Conservation (phyloP, 1,140 invertebrate genomes). For the Centruroides sculpturatus region DNA sequence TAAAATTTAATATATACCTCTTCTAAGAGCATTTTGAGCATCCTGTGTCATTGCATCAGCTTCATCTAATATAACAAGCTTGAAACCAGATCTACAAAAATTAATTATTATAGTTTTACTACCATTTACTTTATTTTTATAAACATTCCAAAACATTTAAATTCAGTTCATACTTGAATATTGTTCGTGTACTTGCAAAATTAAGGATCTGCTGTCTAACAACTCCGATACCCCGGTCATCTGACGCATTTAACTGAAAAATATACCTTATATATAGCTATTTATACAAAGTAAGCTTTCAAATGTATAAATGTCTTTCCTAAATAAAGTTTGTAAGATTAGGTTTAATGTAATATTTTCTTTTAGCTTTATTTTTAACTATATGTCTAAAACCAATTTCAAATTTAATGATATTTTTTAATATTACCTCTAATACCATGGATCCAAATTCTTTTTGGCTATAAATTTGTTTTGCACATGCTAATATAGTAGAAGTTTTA, state of each 20-base stretch:
- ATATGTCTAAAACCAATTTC: no score
- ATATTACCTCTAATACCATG: slow-evolving; percentile 46
- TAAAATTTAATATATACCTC: slow-evolving; percentile 48
- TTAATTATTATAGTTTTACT: background rate
- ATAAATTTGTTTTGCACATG: slow-evolving; percentile 88
- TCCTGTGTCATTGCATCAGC: slow-evolving; percentile 99
- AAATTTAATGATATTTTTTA: no score
- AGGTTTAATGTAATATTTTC: no score
- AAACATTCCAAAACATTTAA: background rate
- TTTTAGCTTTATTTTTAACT: no score
- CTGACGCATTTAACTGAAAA: slow-evolving; percentile 92
- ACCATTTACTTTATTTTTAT: no score
- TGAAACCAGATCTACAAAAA: slow-evolving; percentile 53
- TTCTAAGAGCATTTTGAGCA: slow-evolving; percentile 93
- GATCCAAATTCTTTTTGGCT: slow-evolving; percentile 68
- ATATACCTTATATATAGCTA: background rate
- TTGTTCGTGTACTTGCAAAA: slow-evolving; percentile 94
- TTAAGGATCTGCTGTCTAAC: slow-evolving; percentile 90
- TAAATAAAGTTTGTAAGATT: no score
- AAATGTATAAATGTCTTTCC: no score
- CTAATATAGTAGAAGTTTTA: slow-evolving; percentile 95
- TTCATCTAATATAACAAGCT: slow-evolving; percentile 97
- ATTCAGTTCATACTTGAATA: slow-evolving; percentile 52
- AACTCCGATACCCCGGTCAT: slow-evolving; percentile 95
- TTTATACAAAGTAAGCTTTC: background rate